phyloP scores from a whole-genome alignment of 2,797 vertebrate genomes.

The Sphenopsis melanotis region DNA sequence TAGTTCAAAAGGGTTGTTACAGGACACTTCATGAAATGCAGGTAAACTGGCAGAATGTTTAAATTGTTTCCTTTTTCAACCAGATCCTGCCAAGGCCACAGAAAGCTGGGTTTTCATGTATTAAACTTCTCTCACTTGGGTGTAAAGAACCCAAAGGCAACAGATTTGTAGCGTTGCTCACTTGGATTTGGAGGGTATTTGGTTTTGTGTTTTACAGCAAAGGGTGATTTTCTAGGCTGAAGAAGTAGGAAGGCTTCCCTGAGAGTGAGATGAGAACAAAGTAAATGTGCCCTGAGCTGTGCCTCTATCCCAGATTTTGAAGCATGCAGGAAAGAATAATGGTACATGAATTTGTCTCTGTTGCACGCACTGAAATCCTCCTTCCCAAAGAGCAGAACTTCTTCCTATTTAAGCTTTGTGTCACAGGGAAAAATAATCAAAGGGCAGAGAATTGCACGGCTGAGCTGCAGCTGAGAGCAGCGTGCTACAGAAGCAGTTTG shows the following conservation, averaged over 20 bases:
- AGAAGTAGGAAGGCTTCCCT: background rate
- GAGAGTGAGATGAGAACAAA: background rate
- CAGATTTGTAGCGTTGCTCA: background rate
- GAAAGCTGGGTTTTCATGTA: background rate
- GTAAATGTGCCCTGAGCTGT: background rate
- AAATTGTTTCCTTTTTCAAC: background rate
- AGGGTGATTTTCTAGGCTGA: background rate
- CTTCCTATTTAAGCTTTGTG: background rate
- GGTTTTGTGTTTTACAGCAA: background rate
- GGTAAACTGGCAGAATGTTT: background rate
- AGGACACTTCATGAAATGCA: background rate
- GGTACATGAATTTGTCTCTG: background rate
- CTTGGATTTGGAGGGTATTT: background rate
- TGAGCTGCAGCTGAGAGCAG: background rate
- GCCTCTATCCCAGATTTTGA: background rate
- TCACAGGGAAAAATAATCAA: background rate
- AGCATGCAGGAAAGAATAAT: background rate
- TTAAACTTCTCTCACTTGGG: background rate
- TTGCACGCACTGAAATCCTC: accelerated
- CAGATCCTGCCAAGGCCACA: background rate
- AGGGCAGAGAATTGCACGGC: background rate
- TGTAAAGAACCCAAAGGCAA: background rate
- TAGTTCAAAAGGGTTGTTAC: background rate
- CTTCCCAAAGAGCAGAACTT: background rate
- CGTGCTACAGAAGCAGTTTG: background rate